Base-by-base conservation (phyloP, 2,797 vertebrate genomes). In the Delichon dasypus region DNA sequence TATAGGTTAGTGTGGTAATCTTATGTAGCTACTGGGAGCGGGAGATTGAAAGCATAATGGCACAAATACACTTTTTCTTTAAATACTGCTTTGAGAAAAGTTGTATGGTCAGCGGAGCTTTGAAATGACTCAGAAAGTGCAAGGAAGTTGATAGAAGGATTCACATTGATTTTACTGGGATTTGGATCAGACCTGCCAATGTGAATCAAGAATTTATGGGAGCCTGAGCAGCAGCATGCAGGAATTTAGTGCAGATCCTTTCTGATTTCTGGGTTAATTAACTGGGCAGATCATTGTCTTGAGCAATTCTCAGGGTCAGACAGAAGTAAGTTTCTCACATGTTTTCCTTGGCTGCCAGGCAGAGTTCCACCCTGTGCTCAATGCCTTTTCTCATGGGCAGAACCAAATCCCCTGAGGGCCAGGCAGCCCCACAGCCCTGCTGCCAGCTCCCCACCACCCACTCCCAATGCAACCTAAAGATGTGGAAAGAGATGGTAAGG, bases 151-250 rank as follows among this genome's bases (percentile, higher is more conserved):
- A 88, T 55, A 53, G 82, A 86, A 80, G 88, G 88, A 53, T 90
- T 94, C 44, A 16, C 53, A 50, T 90, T 71, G 85, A 90, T 30
- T 78, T 92, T 45, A 50, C 45, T 86, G 81, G 74, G 55, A 82
- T 94, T 90, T 90, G 84, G 75, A 87, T 79, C 48, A 73, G 71
- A 20, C 32, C 88, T 87, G 81, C 71, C 81, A 70, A 79, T 76
- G 34, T 32, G 60, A 92, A 94, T 94, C 73, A 85, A 89, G 93
- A 95, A 91, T 95, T 96, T 91, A 83, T 0, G 5, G 53, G 26
- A 84, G 40, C 40, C 66, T 77, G 68, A 94, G 30, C 9, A 89
- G 38, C 34, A 61, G 38, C 5, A 34, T 30, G 42, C 23, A 80
- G 73, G 65, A 91, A 91, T 65, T 89, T 83, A 83, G 38, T 72